phyloP scores from a whole-genome alignment of 2,797 vertebrate species.

The Nannoperca australis region DNA sequence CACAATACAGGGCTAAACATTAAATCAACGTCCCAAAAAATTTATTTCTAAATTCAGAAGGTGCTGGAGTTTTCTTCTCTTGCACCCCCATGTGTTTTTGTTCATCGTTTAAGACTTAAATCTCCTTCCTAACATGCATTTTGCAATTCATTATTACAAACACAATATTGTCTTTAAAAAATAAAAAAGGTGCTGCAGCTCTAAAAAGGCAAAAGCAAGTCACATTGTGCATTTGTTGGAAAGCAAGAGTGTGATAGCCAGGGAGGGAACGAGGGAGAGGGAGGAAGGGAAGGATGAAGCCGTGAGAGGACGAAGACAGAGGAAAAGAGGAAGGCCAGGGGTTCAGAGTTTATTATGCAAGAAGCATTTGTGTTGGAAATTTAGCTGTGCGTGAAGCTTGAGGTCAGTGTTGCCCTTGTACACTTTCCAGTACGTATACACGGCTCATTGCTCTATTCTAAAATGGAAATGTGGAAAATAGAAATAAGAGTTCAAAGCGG shows the following conservation, averaged over 20 bases:
- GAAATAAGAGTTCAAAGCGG: neutral
- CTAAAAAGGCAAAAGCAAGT: constrained; percentile 11
- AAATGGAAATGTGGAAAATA: neutral
- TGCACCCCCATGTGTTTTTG: neutral
- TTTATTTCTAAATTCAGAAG: neutral
- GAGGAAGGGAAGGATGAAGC: neutral
- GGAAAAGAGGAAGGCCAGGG: constrained; percentile 10
- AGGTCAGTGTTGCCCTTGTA: neutral
- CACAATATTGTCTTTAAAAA: constrained; percentile 10
- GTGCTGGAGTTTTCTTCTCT: neutral
- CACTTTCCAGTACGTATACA: neutral
- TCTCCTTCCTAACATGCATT: neutral
- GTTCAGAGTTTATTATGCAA: constrained; percentile 17
- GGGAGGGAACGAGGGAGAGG: neutral
- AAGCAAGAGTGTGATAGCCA: constrained; percentile 20
- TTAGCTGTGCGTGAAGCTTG: neutral
- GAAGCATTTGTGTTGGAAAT: constrained; percentile 20
- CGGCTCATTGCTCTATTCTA: neutral
- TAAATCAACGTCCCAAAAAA: constrained; percentile 14
- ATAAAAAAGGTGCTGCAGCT: constrained; percentile 12
- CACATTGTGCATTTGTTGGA: constrained; percentile 13
- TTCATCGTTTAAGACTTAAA: neutral
- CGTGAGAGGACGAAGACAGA: neutral
- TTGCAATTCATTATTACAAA: neutral
- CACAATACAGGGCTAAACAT: neutral